Base-by-base conservation (phyloP, 1,140 invertebrate genomes). In the Alviniconcha marisindica region DNA sequence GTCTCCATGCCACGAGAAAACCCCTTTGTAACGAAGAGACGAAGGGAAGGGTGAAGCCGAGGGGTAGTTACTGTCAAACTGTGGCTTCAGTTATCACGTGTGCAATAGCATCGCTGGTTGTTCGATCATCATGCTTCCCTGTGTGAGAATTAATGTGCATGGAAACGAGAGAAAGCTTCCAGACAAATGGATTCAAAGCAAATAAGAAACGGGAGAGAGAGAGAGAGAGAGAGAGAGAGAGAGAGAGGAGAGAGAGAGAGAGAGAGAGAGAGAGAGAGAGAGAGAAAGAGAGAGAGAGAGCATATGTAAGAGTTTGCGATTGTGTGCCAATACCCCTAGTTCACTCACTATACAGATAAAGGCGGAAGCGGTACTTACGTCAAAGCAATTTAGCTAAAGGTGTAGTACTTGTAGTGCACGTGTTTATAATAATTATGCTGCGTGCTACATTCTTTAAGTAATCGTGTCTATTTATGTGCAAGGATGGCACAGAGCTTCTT, bases 171-270 rank as follows among this genome's bases (percentile, higher is more conserved):
- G 48, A 44, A n/a, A 44, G 38, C n/a, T 48, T 10, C 14, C 28
- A 4, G 28, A 31, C 7, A 74, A 33, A 42, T 38, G 21, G 42
- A 66, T 28, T 51, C 54, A 81, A 79, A 60, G 60, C 40, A 73
- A 69, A 80, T 15, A 42, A 33, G 28, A 40, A 28, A 33, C 5
- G 51, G 40, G 38, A 66, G 56, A 74, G 56, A 44, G 48, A 86
- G 48, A 60, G 63, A 48, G 18, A 24, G 38, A 81, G 71, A 81
- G 33, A 84, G 48, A 63, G 42, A 60, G 76, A 83, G 77, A 84
- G 51, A 36, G 77, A 74, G 79, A 77, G 76, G 54, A 33, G 24
- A 31, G 60, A 31, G 60, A 66, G 60, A 66, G 60, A 66, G 24
- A 66, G 24, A 66, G 60, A 66, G 28, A 15, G 56, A 15, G 10